Evolutionary conservation across 1,140 invertebrate species (phyloP), one percentile per base, ranked within the genome.

Genomic region (Drosophila orosa): DNA sequence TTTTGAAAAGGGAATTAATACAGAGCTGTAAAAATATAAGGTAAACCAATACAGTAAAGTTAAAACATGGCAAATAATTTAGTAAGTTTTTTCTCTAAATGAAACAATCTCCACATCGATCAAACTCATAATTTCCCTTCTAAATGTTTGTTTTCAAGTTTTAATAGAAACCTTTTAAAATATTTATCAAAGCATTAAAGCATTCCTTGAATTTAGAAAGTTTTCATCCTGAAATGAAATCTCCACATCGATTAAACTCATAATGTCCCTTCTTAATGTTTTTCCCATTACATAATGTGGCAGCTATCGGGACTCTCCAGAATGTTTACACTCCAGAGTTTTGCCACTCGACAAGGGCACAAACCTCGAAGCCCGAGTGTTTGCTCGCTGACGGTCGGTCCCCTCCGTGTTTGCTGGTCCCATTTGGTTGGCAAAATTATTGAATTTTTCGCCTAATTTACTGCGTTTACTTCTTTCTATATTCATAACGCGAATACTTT

Each of bases 371-470:
- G 52, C 57, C 17, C 56, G 27, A 33, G 31, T 45, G 29, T 47
- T 63, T 61, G 25, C 60, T 40, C 35, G 13, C 29, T 33, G 48
- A 52, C 29, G 29, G 48, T 31, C 17, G 12, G 48, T 48, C 37
- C 40, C 48, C 37, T 39, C 24, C 33, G 37, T 37, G 44, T 48
- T 74, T 58, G 44, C 25, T 57, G 69, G 39, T 57, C 68, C 35
- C 57, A 54, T 61, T 54, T 27, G 35, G 39, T 31, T 62, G 60
- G 35, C 19, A 37, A 86, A 81, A 59, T 86, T 81, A 85, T 86
- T 87, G 78, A 86, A 86, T 87, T 86, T 87, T 74, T 67, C 61
- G 75, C 69, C 66, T 78, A 86, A 86, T 86, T 86, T 87, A 87
- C 74, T 79, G 65, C 61, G 69, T 73, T 87, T 69, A 71, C 56